phyloP scores from a whole-genome alignment of 2,113 vertebrate genomes.

The Origma solitaria region DNA sequence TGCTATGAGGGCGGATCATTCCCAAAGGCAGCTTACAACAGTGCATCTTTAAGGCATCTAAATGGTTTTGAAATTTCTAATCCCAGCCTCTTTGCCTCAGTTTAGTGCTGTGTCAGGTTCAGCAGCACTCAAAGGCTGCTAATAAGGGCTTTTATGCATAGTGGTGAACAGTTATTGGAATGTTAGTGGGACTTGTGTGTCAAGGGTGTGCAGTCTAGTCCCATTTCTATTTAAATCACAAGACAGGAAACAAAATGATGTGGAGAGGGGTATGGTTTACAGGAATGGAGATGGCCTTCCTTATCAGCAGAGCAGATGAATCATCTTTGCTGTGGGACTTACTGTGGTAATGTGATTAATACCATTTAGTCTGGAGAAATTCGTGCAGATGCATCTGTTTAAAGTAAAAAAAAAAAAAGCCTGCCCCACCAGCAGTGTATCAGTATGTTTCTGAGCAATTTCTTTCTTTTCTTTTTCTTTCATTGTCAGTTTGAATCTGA shows the following conservation, averaged over 20 bases:
- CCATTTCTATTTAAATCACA: background rate
- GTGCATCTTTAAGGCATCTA: background rate
- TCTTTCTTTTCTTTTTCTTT: background rate
- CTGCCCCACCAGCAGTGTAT: background rate
- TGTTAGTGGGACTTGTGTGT: background rate
- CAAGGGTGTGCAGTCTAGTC: background rate
- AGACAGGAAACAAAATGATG: background rate
- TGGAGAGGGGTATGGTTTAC: background rate
- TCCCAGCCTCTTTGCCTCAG: background rate
- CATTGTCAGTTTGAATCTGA: background rate
- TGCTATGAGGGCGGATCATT: background rate
- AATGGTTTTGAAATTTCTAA: conserved; percentile 42
- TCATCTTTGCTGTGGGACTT: background rate
- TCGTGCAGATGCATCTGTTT: background rate
- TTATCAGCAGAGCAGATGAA: background rate
- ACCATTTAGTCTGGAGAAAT: background rate
- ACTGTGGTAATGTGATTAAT: background rate
- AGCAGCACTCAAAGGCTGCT: background rate
- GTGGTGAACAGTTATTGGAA: background rate
- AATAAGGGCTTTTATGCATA: background rate
- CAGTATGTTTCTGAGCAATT: background rate
- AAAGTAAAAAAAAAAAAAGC: background rate
- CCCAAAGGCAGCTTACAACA: background rate
- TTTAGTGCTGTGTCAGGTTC: conserved; percentile 1
- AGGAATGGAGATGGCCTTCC: background rate